Base-by-base conservation (phyloP, 2,113 vertebrate genomes). In the Carassius carassius region DNA sequence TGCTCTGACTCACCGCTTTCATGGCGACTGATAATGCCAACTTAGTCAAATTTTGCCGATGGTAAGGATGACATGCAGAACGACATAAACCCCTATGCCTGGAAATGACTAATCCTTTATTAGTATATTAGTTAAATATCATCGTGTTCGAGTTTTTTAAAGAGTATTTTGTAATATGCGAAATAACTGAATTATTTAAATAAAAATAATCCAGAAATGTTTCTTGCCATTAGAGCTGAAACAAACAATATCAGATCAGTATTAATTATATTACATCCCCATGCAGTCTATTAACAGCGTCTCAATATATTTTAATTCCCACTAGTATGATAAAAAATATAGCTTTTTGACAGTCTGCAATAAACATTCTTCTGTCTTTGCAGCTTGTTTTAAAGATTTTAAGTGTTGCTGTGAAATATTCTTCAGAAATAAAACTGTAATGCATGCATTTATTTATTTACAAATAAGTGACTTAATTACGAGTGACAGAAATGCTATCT, bases 21-120 rank as follows among this genome's bases (percentile, higher is more conserved):
- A 81, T n/a, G 44, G 79, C 17, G 25, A 69, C 44, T 35, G n/a
- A 69, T 81, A n/a, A 81, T 81, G 44, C 63, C 79, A 69, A 79
- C 35, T 79, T 41, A 25, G 32, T 62, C 29, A 63, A 47, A 12
- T 12, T 5, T 47, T 47, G 44, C 11, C 2, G 41, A 44, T 47
- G 44, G 37, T 9, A 65, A 80, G 58, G n/a, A 19, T 49, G 37
- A 49, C 35, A 17, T 0, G n/a, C 32, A 9, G 6, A 11, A 44
- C n/a, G 23, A 49, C 16, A 47, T 29, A 41, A 41, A 41, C 41
- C 41, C 41, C 41, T 7, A 41, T 41, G 41, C 7, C 6, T 9
- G 41, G 1, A 8, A 41, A 41, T 9, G 7, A 7, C 6, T 7
- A 9, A 41, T 7, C 6, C 6, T 19, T 65, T 65, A 29, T 41